Conservation (phyloP, 2,888 invertebrate genomes). For the Apodemia zela region DNA sequence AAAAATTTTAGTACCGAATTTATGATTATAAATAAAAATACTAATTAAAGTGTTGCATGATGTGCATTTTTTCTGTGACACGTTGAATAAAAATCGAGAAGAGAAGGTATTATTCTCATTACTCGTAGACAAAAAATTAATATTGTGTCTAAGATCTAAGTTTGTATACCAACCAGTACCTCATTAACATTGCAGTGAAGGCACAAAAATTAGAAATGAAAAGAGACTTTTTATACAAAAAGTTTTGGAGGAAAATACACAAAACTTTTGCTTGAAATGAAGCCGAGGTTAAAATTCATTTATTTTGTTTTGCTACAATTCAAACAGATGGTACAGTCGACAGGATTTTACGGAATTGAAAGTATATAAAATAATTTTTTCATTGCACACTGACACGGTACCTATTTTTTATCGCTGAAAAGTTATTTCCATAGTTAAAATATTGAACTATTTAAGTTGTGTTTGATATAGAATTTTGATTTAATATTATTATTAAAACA, state of each 20-base stretch:
- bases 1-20: too few relatives aligned
- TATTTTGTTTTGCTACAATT: conserved; percentile 5
- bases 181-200: background rate
- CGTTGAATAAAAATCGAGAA: too few relatives aligned
- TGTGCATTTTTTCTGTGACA: too few relatives aligned
- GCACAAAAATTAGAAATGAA: background rate
- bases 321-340: conserved; percentile 8
- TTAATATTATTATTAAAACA: too few relatives aligned
- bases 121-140: too few relatives aligned
- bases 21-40: too few relatives aligned
- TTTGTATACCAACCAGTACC: background rate
- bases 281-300: conserved; percentile 7
- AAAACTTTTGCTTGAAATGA: conserved; percentile 9
- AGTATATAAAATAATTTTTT: background rate
- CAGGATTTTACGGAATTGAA: background rate
- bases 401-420: background rate
- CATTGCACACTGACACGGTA: background rate
- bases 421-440: background rate
- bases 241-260: conserved; percentile 2
- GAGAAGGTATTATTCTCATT: too few relatives aligned
- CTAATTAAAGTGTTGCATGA: too few relatives aligned
- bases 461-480: too few relatives aligned
- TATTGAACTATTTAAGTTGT: too few relatives aligned
- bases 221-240: background rate
- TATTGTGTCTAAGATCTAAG: too few relatives aligned